Evolutionary conservation across 1,140 invertebrate species (phyloP).

Genomic region (Nephila pilipes): DNA sequence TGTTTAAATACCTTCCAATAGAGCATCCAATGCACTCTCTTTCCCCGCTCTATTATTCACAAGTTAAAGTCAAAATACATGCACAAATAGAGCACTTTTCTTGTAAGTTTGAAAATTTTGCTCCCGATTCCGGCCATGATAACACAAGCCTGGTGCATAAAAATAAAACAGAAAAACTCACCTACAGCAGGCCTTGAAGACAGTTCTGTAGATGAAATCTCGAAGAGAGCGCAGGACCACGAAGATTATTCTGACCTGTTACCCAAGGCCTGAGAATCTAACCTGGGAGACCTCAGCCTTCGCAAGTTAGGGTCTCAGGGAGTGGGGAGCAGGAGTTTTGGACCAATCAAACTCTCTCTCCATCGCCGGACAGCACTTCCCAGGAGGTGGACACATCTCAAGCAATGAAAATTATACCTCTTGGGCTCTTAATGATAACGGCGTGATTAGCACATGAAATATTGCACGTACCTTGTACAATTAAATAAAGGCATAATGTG

Average conservation of each 20-base stretch:
- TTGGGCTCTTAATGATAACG: background rate
- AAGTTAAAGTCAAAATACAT: no score
- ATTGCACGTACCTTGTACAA: no score
- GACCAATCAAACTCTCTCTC: background rate
- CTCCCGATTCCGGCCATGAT: no score
- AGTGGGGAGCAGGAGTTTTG: constrained; percentile 84
- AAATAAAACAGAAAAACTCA: background rate
- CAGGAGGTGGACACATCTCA: background rate
- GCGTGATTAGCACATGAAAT: no score
- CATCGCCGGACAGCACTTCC: background rate
- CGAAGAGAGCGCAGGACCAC: background rate
- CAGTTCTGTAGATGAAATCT: background rate
- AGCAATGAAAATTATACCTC: no score
- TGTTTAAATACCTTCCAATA: no score
- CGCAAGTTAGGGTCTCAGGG: constrained; percentile 90
- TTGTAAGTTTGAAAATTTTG: no score
- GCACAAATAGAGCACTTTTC: no score
- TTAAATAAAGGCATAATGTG: no score
- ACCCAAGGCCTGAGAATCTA: constrained; percentile 86
- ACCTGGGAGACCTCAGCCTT: constrained; percentile 86
- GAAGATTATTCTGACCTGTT: constrained; percentile 74
- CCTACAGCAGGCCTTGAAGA: background rate
- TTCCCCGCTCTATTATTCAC: no score
- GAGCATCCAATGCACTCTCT: no score
- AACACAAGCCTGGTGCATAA: no score